A percentile compares a stretch with the other conserved stretches of the same genome.
phyloP scores from a whole-genome alignment of 2,888 invertebrate species.

The Clivina fossor region DNA sequence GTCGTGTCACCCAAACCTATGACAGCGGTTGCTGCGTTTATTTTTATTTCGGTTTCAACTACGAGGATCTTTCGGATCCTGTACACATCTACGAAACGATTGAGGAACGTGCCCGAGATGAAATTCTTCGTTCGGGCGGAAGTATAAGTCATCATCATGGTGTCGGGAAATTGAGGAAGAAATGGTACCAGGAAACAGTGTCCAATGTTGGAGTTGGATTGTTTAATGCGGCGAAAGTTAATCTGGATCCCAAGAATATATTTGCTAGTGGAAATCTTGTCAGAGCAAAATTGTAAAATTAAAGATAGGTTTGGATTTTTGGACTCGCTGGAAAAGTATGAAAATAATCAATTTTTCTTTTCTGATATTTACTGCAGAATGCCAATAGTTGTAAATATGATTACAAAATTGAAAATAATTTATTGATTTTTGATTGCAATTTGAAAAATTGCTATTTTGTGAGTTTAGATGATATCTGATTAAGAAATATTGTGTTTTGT shows the following conservation, averaged over 20 bases:
- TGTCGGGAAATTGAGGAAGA: slow-evolving; percentile 87
- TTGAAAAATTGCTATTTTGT: too few species aligned
- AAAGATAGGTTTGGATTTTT: too few species aligned
- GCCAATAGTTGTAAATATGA: too few species aligned
- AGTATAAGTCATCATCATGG: slow-evolving; percentile 97
- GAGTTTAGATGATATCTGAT: too few species aligned
- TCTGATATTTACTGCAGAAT: too few species aligned
- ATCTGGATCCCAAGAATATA: slow-evolving; percentile 91
- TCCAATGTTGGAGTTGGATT: slow-evolving; percentile 78
- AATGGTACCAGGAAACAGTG: slow-evolving; percentile 84
- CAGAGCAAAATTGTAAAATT: slow-evolving; percentile 45
- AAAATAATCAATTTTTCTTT: too few species aligned
- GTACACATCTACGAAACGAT: slow-evolving; percentile 82
- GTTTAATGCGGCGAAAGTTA: slow-evolving; percentile 78
- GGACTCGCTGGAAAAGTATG: too few species aligned
- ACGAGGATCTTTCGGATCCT: slow-evolving; percentile 62
- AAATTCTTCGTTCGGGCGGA: slow-evolving; percentile 87
- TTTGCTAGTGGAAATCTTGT: slow-evolving; percentile 87
- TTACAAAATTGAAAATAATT: too few species aligned
- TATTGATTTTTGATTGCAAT: too few species aligned
- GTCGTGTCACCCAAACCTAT: slow-evolving; percentile 93
- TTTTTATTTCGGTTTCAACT: slow-evolving; percentile 52
- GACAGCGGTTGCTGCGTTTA: slow-evolving; percentile 92
- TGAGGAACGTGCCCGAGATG: slow-evolving; percentile 85
- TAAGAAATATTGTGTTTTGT: too few species aligned